Evolutionary conservation across 2,797 vertebrate genomes (phyloP).

Genomic region (Scarus forsteni): DNA sequence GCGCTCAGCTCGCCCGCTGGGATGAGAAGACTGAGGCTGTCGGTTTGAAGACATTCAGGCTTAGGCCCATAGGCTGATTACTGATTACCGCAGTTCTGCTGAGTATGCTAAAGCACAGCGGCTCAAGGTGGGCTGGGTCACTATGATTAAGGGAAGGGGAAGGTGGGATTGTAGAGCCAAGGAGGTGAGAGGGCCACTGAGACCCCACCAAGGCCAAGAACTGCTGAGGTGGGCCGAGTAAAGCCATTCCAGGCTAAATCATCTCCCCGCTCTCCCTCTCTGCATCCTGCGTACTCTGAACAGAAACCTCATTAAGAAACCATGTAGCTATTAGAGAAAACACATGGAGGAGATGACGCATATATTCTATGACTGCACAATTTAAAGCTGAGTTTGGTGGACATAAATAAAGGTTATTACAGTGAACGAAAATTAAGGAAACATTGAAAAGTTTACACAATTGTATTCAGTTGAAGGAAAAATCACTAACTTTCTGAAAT

Average conservation of each 20-base stretch:
- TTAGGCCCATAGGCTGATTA: constrained; percentile 81
- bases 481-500: no score
- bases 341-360: background rate
- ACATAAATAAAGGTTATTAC: no score
- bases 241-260: constrained; percentile 34
- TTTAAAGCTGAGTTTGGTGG: constrained; percentile 2
- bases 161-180: constrained; percentile 47
- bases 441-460: no score
- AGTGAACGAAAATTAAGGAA: no score
- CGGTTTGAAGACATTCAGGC: constrained; percentile 52
- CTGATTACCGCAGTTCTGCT: constrained; percentile 79
- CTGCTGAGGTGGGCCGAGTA: constrained; percentile 58
- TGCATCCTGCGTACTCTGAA: constrained; percentile 4
- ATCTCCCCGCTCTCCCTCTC: constrained; percentile 11
- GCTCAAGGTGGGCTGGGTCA: constrained; percentile 81
- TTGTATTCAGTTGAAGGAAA: no score
- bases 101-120: constrained; percentile 75
- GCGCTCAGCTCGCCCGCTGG: constrained; percentile 35
- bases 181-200: constrained; percentile 54
- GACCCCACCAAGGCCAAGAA: constrained; percentile 54
- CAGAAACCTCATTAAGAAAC: constrained; percentile 7
- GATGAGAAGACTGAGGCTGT: constrained; percentile 54
- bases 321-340: background rate
- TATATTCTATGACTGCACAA: background rate
- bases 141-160: constrained; percentile 66